These are phyloP conservation scores for Drosophila sucinea DNA, from an alignment of 1,140 invertebrate genomes.

Conservation along the genomic window DNA sequence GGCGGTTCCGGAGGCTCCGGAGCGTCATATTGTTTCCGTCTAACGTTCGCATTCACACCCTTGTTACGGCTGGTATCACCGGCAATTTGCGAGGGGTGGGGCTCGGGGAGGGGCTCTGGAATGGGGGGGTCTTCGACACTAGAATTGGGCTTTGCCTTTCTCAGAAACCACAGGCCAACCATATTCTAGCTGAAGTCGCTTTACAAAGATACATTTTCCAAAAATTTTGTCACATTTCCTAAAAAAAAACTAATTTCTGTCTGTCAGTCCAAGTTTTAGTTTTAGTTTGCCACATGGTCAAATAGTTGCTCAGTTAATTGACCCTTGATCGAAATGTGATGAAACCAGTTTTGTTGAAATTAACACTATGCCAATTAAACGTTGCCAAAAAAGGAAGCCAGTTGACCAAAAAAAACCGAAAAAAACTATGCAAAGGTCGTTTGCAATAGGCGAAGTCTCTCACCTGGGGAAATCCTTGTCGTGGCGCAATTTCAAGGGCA, in stretches of 20 bases:
- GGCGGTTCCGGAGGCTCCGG: too few relatives aligned
- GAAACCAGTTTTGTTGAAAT: slow-evolving; percentile 38
- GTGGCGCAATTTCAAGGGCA: slow-evolving; percentile 31
- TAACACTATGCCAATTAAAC: slow-evolving; percentile 52
- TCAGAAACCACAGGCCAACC: slow-evolving; percentile 26
- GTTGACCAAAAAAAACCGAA: slow-evolving; percentile 38
- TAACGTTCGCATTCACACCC: background rate
- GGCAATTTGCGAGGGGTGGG: background rate
- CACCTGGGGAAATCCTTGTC: slow-evolving; percentile 73
- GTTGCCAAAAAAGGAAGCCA: slow-evolving; percentile 35
- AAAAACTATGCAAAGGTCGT: slow-evolving; percentile 23
- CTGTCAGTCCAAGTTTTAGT: background rate
- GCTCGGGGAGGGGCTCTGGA: background rate
- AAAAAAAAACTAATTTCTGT: slow-evolving; percentile 28
- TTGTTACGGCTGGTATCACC: background rate
- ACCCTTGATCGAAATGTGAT: background rate
- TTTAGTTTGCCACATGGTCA: slow-evolving; percentile 30
- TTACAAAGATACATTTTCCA: slow-evolving; percentile 56
- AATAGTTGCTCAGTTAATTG: slow-evolving; percentile 44
- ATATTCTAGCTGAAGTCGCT: slow-evolving; percentile 47
- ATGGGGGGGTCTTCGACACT: background rate
- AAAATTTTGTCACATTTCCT: slow-evolving; percentile 58
- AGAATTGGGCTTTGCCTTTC: background rate
- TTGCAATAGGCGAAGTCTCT: background rate
- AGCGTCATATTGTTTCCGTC: background rate